Conservation (phyloP, 2,888 invertebrate genomes). For the Aporophyla nigra region DNA sequence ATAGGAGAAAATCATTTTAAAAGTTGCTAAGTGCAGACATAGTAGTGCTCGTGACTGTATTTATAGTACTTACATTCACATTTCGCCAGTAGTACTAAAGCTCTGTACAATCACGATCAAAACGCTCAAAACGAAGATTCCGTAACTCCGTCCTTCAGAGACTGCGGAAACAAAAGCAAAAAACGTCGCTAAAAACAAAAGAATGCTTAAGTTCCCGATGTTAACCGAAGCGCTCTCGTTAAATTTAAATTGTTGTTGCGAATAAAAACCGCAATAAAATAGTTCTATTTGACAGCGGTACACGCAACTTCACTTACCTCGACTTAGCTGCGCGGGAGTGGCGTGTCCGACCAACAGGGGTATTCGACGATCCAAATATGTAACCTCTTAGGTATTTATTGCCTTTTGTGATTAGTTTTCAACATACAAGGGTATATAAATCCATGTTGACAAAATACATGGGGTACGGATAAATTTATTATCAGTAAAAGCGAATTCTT, state of each 20-base stretch:
- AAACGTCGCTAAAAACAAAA: slow-evolving; percentile 59
- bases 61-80: no score
- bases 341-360: slow-evolving; percentile 76
- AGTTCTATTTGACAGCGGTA: slow-evolving; percentile 84
- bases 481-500: slow-evolving; percentile 21
- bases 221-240: slow-evolving; percentile 75
- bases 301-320: slow-evolving; percentile 89
- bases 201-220: slow-evolving; percentile 67
- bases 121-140: slow-evolving; percentile 10
- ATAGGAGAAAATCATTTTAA: no score
- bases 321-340: slow-evolving; percentile 86
- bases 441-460: slow-evolving; percentile 59
- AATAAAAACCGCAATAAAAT: slow-evolving; percentile 86
- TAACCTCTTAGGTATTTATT: slow-evolving; percentile 72
- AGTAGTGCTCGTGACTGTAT: no score
- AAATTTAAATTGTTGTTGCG: slow-evolving; percentile 80
- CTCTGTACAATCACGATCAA: not conserved
- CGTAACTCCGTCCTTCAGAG: slow-evolving; percentile 11
- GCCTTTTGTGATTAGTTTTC: slow-evolving; percentile 68
- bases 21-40: no score
- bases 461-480: slow-evolving; percentile 43
- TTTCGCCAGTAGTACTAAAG: not conserved
- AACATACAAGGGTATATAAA: slow-evolving; percentile 52
- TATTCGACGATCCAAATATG: slow-evolving; percentile 79
- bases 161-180: slow-evolving; percentile 45